Percentiles rank a stretch among this genome's conserved stretches.
phyloP scores from a whole-genome alignment of 1,140 invertebrate genomes.

The Spodoptera litura region DNA sequence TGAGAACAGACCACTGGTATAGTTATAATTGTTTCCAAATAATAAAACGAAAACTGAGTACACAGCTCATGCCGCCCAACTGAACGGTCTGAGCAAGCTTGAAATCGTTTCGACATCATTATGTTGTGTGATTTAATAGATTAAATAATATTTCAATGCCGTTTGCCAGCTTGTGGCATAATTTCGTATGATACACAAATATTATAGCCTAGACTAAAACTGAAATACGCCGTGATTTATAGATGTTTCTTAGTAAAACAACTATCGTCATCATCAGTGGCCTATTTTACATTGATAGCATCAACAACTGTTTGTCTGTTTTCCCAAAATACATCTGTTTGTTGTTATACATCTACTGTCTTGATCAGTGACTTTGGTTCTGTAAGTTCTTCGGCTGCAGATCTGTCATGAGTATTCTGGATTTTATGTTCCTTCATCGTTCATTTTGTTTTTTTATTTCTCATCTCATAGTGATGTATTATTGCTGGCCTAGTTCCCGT shows the following conservation, averaged over 20 bases:
- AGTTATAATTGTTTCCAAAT: too few species aligned
- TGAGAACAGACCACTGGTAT: too few species aligned
- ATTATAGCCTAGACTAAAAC: conserved; percentile 13
- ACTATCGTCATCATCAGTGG: conserved; percentile 32
- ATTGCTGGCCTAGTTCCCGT: background rate
- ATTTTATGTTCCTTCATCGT: too few species aligned
- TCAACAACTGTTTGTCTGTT: conserved; percentile 31
- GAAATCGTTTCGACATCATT: background rate
- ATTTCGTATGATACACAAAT: conserved; percentile 13
- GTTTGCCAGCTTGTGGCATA: background rate
- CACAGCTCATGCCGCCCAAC: too few species aligned
- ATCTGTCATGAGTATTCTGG: too few species aligned
- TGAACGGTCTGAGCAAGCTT: too few species aligned
- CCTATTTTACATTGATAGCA: conserved; percentile 27
- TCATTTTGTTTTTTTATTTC: too few species aligned
- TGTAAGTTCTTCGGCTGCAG: too few species aligned
- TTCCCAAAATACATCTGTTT: background rate
- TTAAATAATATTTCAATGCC: conserved; percentile 35
- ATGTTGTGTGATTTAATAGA: conserved; percentile 26
- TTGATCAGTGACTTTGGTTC: too few species aligned
- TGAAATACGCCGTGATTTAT: conserved; percentile 26
- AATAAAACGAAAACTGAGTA: too few species aligned
- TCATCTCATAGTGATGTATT: background rate
- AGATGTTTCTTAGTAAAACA: conserved; percentile 27
- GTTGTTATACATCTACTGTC: background rate